Base-by-base conservation (phyloP, 1,140 invertebrate genomes). In the Agraylea sexmaculata region DNA sequence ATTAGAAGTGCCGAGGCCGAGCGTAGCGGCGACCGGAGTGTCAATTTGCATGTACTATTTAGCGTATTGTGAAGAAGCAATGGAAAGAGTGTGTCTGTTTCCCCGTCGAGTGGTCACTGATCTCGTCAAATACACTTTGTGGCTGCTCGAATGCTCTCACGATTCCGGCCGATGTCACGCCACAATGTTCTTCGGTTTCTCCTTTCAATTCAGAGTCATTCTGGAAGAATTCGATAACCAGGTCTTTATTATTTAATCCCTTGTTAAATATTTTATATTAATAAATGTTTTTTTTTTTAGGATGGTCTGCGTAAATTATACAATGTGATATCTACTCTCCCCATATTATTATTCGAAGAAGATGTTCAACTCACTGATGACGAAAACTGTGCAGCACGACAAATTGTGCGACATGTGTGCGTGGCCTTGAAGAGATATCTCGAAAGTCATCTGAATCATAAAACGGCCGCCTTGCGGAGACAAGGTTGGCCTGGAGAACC, bases 11-110 rank as follows among this genome's bases (percentile, higher is more conserved):
- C 87, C 89, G 4, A 70, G 87, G 22, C 92, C 91, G 2, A 93
- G 89, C 25, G 79, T 97, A 19, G 88, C 92, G 2, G 89, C 93
- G 0, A 94, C 91, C 2, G 94, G 92, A 8, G 91, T 96, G 7
- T 90, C 91, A 0, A 87, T 96, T 40, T 94, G 91, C 57, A 69
- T 98, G 4, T 97, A 96, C 62, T 97, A 96, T 64, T 67, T 98
- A 29, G 89, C 90, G 0, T 97, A 96, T 63, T 93, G 87, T 63
- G 91, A 95, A 60, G 93, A 97, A 62, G 88, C 90, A 1, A 94
- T 98, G 87, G 92, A 97, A 62, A 74, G 87, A 47, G 86, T 97
- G 4, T 94, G 90, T 54, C 63, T 83, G 4, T 66, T 94, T 51
- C 80, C 87, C 3, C 74, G 87, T 49, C 70, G 75, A 45, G 72